phyloP scores from a whole-genome alignment of 2,113 vertebrate species.

The Callithrix jacchus region DNA sequence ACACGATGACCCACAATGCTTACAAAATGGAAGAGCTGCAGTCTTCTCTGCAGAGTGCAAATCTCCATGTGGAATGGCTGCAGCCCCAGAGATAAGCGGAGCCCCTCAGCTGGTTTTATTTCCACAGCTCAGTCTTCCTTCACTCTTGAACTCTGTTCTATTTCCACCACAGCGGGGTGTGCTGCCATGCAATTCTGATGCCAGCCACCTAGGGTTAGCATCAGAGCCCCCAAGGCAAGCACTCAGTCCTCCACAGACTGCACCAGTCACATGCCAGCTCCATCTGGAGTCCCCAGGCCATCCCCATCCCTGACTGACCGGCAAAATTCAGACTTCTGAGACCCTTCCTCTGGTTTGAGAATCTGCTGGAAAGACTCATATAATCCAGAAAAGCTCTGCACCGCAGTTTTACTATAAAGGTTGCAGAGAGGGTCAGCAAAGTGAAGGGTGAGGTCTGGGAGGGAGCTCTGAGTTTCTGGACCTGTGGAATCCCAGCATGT shows the following conservation, averaged over 20 bases:
- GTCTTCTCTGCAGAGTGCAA: background rate
- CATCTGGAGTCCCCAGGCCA: rapidly evolving
- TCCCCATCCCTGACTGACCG: rapidly evolving
- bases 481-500: rapidly evolving
- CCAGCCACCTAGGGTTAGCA: rapidly evolving
- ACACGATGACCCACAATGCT: rapidly evolving
- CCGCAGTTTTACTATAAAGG: rapidly evolving
- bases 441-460: rapidly evolving
- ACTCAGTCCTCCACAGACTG: background rate
- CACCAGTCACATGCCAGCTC: rapidly evolving
- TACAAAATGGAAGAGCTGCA: too few species aligned
- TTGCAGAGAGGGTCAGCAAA: rapidly evolving
- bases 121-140: background rate
- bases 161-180: background rate
- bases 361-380: background rate
- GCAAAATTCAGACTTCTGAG: background rate
- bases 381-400: rapidly evolving
- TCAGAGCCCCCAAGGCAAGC: background rate
- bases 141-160: background rate
- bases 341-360: rapidly evolving
- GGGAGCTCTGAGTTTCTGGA: background rate
- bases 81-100: rapidly evolving
- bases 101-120: background rate
- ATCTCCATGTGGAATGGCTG: rapidly evolving
- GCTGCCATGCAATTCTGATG: rapidly evolving